Conservation (phyloP, 1,140 invertebrate species). For the Drosophila pseudoobscura region DNA sequence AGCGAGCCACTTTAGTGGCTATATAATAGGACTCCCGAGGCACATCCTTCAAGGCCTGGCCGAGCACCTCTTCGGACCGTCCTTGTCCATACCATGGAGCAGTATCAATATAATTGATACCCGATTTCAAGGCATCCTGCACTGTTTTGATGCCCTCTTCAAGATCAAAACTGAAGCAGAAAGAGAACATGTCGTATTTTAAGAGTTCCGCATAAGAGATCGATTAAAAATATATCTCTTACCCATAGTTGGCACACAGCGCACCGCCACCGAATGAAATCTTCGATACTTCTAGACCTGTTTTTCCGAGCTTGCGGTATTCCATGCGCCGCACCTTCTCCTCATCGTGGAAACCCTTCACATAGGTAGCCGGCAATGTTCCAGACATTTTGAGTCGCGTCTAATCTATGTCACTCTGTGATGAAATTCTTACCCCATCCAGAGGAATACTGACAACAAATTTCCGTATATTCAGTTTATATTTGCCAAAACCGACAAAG, state of each 20-base stretch:
- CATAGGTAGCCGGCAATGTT: conserved; percentile 84
- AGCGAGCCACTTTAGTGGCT: conserved; percentile 95
- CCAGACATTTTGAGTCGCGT: conserved; percentile 48
- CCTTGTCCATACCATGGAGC: conserved; percentile 96
- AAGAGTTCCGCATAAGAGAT: conserved; percentile 1
- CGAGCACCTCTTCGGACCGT: conserved; percentile 90
- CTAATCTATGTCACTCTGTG: conserved; percentile 16
- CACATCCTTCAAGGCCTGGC: conserved; percentile 91
- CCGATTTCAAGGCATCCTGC: conserved; percentile 88
- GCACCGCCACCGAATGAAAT: conserved; percentile 85
- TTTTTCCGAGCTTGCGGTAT: conserved; percentile 85
- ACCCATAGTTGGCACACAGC: conserved; percentile 62
- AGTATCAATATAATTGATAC: conserved; percentile 98
- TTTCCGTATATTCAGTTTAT: conserved; percentile 14
- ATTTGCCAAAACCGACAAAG: conserved; percentile 9
- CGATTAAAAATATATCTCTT: conserved; percentile 6
- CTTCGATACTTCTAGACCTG: conserved; percentile 85
- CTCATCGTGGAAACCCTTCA: conserved; percentile 86
- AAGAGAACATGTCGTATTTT: background rate
- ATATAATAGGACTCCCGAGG: conserved; percentile 94
- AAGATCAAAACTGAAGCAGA: conserved; percentile 76
- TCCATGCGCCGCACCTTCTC: conserved; percentile 85
- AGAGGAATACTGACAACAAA: conserved; percentile 20
- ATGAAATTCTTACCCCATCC: conserved; percentile 20
- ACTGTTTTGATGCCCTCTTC: conserved; percentile 88